Evolutionary conservation across 2,888 invertebrate species (phyloP).

Genomic region (Pogonocherus hispidulus): DNA sequence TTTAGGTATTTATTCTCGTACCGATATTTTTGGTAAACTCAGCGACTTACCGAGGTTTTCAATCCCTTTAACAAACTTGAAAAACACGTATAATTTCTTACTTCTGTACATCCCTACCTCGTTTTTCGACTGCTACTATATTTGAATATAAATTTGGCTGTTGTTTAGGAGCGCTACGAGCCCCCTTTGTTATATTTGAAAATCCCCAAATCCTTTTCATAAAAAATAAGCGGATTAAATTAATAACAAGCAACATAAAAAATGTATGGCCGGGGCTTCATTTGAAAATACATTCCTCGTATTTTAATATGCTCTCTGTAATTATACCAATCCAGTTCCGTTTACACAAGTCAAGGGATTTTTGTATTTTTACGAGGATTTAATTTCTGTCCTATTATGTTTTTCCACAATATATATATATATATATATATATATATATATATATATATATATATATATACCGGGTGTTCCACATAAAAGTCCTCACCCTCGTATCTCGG

Average conservation of each 20-base stretch:
- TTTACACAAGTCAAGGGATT: not conserved
- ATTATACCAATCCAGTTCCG: not conserved
- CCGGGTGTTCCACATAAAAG: no score
- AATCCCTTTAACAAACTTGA: no score
- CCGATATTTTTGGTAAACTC: no score
- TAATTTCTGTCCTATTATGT: no score
- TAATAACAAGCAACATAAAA: not conserved
- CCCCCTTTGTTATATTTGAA: not conserved
- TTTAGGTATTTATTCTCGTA: no score
- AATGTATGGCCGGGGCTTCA: not conserved
- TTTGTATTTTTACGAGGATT: not conserved
- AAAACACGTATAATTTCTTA: no score
- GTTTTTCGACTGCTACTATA: not conserved
- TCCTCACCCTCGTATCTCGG: no score
- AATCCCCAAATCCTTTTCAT: not conserved
- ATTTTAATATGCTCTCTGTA: not conserved
- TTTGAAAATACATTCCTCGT: not conserved
- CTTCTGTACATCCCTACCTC: not conserved
- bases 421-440: no score
- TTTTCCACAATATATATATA: no score
- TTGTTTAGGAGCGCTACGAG: not conserved
- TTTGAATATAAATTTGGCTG: not conserved
- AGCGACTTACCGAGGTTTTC: no score
- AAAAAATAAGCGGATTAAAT: conserved; percentile 19
- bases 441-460: no score